Evolutionary conservation across 92 coral and sea anemone species (phyloP).

Genomic region (Pocillopora grandis): DNA sequence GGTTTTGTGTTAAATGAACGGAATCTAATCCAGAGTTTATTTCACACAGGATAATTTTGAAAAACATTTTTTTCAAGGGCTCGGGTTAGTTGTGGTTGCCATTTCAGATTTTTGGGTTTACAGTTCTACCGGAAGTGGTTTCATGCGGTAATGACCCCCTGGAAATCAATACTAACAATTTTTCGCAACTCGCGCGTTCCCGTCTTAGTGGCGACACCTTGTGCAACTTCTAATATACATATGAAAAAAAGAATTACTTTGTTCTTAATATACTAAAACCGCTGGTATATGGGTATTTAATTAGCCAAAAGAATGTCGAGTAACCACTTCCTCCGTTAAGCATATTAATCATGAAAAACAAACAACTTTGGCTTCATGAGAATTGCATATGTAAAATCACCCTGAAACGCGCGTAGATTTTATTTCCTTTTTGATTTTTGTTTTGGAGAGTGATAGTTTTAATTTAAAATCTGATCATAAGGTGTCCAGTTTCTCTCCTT

Average conservation of each 20-base stretch:
- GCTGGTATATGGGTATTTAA: slow-evolving; percentile 17
- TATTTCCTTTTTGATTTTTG: neutral
- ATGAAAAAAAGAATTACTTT: neutral
- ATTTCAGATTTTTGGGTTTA: slow-evolving; percentile 28
- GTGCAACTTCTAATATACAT: neutral
- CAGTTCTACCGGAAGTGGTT: slow-evolving; percentile 65
- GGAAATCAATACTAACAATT: slow-evolving; percentile 63
- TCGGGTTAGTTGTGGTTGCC: slow-evolving; percentile 25
- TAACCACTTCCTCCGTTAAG: slow-evolving; percentile 27
- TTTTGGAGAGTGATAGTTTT: neutral
- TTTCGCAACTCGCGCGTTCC: slow-evolving; percentile 17
- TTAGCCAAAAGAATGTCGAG: slow-evolving; percentile 23
- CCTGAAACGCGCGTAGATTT: no score
- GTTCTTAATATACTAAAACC: neutral
- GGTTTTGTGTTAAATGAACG: neutral
- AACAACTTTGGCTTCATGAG: neutral
- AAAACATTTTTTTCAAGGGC: neutral
- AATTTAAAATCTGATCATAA: neutral
- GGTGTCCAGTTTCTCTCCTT: neutral
- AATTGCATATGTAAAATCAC: neutral
- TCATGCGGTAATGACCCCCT: slow-evolving; percentile 69
- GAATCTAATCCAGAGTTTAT: slow-evolving; percentile 5
- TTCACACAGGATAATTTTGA: neutral
- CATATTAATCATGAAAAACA: neutral
- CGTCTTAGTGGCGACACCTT: neutral